A percentile compares a stretch with the other conserved stretches of the same genome.
Evolutionary conservation across 2,797 vertebrate genomes (phyloP).

Genomic region (Zalophus californianus): DNA sequence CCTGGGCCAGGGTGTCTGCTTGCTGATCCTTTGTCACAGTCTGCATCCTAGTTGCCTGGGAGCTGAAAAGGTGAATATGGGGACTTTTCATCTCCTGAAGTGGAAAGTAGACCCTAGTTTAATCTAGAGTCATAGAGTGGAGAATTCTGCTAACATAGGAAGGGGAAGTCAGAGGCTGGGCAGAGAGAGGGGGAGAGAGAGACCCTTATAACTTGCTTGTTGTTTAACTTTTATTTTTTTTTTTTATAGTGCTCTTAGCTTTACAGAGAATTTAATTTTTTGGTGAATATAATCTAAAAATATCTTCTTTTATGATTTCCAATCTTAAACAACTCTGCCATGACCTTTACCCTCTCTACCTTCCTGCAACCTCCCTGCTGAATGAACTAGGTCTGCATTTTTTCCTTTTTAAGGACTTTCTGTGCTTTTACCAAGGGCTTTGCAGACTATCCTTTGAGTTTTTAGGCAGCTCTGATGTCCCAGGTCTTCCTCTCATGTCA

Average conservation of each 20-base stretch:
- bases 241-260: not conserved
- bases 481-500: not conserved
- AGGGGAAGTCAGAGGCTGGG: not conserved
- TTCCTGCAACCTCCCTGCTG: not conserved
- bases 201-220: not conserved
- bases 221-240: not conserved
- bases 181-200: not conserved
- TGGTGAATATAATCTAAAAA: not conserved
- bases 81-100: not conserved
- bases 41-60: not conserved
- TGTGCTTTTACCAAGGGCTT: not conserved
- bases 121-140: not conserved
- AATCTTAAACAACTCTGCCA: not conserved
- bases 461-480: not conserved
- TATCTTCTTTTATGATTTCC: slow-evolving; percentile 7
- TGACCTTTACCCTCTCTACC: not conserved
- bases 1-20: not conserved
- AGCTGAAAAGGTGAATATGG: not conserved
- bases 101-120: not conserved
- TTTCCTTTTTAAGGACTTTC: not conserved
- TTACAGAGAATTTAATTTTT: not conserved
- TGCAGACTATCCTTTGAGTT: not conserved
- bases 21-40: not conserved
- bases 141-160: not conserved
- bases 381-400: not conserved